phyloP scores from a whole-genome alignment of 2,113 vertebrate species.

The Nesoenas mayeri region DNA sequence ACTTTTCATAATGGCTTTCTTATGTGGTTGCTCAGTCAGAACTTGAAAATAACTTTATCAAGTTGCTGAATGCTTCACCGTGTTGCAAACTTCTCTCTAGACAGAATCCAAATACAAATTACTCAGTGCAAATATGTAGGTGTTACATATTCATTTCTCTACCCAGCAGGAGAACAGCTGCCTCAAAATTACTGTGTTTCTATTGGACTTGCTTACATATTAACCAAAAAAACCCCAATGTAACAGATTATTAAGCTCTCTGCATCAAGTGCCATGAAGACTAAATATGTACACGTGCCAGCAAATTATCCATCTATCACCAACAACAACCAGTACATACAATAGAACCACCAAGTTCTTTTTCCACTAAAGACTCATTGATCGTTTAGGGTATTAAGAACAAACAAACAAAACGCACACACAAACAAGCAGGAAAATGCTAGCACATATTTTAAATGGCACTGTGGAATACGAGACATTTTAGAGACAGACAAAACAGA shows the following conservation, averaged over 20 bases:
- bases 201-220: not conserved
- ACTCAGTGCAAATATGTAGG: not conserved
- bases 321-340: not conserved
- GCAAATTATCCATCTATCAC: not conserved
- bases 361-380: not conserved
- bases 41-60: not conserved
- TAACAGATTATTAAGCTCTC: not conserved
- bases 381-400: not conserved
- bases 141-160: not conserved
- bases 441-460: not conserved
- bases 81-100: not conserved
- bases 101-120: not conserved
- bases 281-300: fast-evolving
- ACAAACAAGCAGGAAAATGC: not conserved
- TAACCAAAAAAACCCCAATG: not conserved
- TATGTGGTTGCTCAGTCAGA: not conserved
- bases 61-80: not conserved
- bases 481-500: not conserved
- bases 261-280: not conserved
- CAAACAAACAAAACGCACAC: not conserved
- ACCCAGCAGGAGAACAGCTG: not conserved
- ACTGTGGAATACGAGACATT: not conserved
- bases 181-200: not conserved
- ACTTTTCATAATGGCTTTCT: not conserved
- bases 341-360: not conserved